Percentiles rank a stretch among this genome's conserved stretches.
phyloP scores from a whole-genome alignment of 2,888 invertebrate species.

The Synanthedon tipuliformis region DNA sequence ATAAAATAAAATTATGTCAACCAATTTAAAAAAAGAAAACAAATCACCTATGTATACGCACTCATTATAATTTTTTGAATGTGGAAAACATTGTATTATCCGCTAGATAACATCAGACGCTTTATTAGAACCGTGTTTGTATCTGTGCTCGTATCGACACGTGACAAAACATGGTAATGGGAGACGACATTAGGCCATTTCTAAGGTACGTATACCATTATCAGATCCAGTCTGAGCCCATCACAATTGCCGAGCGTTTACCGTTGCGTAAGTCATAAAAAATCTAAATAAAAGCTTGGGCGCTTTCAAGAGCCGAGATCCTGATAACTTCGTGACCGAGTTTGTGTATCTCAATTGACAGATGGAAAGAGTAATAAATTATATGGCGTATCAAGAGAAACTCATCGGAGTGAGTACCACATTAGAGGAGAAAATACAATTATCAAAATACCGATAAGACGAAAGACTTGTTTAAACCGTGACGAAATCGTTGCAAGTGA shows the following conservation, averaged over 20 bases:
- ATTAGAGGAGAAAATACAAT: neutral
- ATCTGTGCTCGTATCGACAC: constrained; percentile 36
- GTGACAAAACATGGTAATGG: constrained; percentile 58
- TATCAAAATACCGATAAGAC: neutral
- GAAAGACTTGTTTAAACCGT: neutral
- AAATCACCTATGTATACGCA: too few relatives aligned
- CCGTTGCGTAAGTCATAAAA: constrained; percentile 17
- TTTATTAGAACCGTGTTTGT: constrained; percentile 3
- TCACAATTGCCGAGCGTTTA: constrained; percentile 32
- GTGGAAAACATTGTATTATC: neutral
- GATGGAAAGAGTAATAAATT: constrained; percentile 38
- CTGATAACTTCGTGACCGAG: constrained; percentile 31
- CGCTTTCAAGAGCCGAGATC: constrained; percentile 10
- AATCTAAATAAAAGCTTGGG: constrained; percentile 21
- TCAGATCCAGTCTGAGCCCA: constrained; percentile 34
- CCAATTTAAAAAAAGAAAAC: too few relatives aligned
- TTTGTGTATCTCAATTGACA: constrained; percentile 32
- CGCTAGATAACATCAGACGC: neutral
- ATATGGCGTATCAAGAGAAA: constrained; percentile 30
- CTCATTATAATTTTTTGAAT: neutral
- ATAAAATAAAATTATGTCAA: too few relatives aligned
- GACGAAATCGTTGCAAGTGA: neutral
- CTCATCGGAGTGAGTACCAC: constrained; percentile 7
- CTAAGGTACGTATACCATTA: constrained; percentile 30
- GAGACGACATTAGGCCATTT: constrained; percentile 58